Evolutionary conservation across 1,140 invertebrate genomes (phyloP), one percentile per base, ranked within the genome.

Genomic region (Pseudobourletiella spinata): DNA sequence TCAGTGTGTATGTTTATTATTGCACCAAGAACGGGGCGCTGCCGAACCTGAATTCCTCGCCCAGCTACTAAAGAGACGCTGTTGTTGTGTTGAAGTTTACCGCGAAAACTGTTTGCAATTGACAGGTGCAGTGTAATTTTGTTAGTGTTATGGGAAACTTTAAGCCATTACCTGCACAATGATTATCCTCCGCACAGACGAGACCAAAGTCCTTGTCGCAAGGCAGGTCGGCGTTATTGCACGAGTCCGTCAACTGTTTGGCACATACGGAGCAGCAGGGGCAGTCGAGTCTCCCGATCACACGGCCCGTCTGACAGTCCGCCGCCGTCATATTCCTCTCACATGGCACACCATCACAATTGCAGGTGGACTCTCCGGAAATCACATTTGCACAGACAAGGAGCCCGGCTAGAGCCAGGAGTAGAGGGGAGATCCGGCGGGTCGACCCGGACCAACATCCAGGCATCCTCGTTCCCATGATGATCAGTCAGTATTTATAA

Each of bases 201-300:
- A 70, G 57, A 29, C 69, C 69, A 58, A 65, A 71, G 59, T 67
- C 66, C 30, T 39, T 32, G 28, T 68, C 68, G 32, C 68, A 70
- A 29, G 62, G 61, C 18, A 59, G 28, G 15, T 68, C 63, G 30
- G 39, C 52, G n/a, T 65, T 58, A 56, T 71, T 69, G 63, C 70
- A 71, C 48, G 32, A 39, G 42, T 69, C 70, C 16, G 62, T 66
- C 32, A 70, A 65, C 52, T 71, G 70, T 66, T 70, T 68, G 64
- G 70, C 70, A 71, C 70, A 71, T 28, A 71, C 68, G 48, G 63
- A 68, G 54, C 70, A 71, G 57, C 70, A 71, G 16, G 57, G 30
- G 55, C 70, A 71, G 51, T 71, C 70, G 28, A 22, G 58, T 39
- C 69, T 29, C 4, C 57, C 11, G 44, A 70, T 70, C 16, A 70